phyloP scores from a whole-genome alignment of 2,113 vertebrate genomes.

The Odobenus rosmarus region DNA sequence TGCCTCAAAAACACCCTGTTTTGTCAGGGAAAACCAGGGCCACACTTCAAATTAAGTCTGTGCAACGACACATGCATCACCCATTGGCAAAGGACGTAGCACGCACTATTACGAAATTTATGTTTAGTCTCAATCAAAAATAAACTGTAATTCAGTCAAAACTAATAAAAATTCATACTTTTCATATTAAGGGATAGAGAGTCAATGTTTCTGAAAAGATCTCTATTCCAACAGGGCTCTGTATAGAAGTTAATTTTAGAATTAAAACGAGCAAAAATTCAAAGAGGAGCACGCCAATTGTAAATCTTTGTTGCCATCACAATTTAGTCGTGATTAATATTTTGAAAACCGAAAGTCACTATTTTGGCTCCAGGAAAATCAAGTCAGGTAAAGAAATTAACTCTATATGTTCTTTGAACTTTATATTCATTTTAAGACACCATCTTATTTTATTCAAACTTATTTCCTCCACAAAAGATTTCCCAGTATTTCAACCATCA shows the following conservation, averaged over 20 bases:
- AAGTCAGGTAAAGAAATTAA: constrained; percentile 45
- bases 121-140: constrained; percentile 81
- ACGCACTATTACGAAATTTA: constrained; percentile 55
- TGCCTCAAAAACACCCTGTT: constrained; percentile 53
- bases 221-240: constrained; percentile 22
- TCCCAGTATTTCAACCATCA: neutral
- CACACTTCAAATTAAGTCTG: constrained; percentile 54
- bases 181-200: constrained; percentile 63
- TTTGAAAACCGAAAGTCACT: neutral
- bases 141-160: constrained; percentile 77
- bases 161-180: constrained; percentile 77
- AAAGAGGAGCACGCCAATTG: neutral
- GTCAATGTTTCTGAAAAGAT: constrained; percentile 60
- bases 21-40: constrained; percentile 72
- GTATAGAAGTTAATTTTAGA: constrained; percentile 59
- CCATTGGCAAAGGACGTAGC: constrained; percentile 49
- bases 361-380: constrained; percentile 41
- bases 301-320: neutral
- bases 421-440: neutral
- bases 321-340: neutral
- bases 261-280: constrained; percentile 35
- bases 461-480: neutral
- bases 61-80: constrained; percentile 45
- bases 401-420: neutral
- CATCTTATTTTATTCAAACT: constrained; percentile 20